Base-by-base conservation (phyloP, 2,888 invertebrate species). In the Orchestes rusci region DNA sequence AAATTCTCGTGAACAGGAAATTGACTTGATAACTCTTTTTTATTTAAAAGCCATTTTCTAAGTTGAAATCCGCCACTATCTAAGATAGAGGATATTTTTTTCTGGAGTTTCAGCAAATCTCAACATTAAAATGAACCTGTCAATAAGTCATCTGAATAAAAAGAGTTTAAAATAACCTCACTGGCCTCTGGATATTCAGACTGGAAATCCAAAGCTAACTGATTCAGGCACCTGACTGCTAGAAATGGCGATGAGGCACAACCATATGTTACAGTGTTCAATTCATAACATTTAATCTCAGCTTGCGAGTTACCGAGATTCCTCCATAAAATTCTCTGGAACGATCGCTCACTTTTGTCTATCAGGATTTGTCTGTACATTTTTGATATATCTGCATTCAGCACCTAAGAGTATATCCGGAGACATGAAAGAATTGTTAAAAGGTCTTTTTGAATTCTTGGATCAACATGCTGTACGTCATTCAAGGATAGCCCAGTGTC, bases 261-360 rank as follows among this genome's bases (percentile, higher is more conserved):
- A 8, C 51, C 51, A 30, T 48, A 51, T 12, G 39, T 44, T 5
- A 47, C 41, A 2, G 47, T 50, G 18, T 45, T 43, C 13, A 48
- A 29, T 16, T 45, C 19, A 28, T 17, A 51, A 31, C 29, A 37
- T 35, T 50, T 28, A 30, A 50, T 18, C 10, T 3, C 17, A n/a
- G 15, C 36, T 13, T 8, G 12, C 12, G 12, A 30, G 18, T 30
- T 43, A n/a, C 3, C 7, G 4, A 15, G 32, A 31, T 5, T 31
- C 5, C 43, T 36, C 40, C 50, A 50, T 17, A 47, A 43, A 31
- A 47, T 39, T 31, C 36, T 18, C 13, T 50, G 43, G 27, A 20
- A 43, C 8, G 12, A 2, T 5, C 32, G 20, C 2, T 50, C 17
- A 2, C 16, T 12, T 4, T 32, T 29, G 8, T 35, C 19, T 16